A percentile compares a stretch with the other conserved stretches of the same genome.
Conservation (phyloP, 2,113 vertebrate species). For the Trematomus loennbergii region DNA sequence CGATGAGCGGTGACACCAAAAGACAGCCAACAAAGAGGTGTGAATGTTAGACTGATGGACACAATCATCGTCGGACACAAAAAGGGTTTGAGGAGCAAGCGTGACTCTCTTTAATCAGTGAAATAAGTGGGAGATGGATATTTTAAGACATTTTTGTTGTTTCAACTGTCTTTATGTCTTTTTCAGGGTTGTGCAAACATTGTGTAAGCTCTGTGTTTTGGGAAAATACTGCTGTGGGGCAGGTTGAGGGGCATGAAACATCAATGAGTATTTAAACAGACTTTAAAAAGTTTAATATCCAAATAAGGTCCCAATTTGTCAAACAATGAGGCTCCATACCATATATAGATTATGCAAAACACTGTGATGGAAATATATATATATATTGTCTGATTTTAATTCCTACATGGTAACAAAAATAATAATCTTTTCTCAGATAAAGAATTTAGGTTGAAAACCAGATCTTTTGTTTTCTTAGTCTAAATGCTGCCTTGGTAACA, state of each 20-base stretch:
- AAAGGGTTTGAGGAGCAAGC: neutral
- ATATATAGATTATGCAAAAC: constrained; percentile 9
- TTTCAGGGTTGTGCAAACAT: constrained; percentile 22
- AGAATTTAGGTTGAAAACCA: too few relatives aligned
- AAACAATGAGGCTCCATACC: neutral
- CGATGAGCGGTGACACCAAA: constrained; percentile 79
- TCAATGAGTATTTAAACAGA: constrained; percentile 6
- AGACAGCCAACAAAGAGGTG: constrained; percentile 1
- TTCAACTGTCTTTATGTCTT: constrained; percentile 25
- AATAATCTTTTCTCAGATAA: too few relatives aligned
- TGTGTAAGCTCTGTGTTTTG: constrained; percentile 20
- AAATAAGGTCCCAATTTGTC: constrained; percentile 3
- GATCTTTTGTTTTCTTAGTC: neutral
- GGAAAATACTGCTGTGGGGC: constrained; percentile 1
- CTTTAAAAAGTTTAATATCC: neutral
- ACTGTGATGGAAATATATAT: neutral
- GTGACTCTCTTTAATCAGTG: neutral
- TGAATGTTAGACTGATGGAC: neutral
- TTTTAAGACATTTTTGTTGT: constrained; percentile 5
- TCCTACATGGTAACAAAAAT: too few relatives aligned
- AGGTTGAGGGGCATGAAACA: constrained; percentile 1
- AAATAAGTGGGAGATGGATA: neutral
- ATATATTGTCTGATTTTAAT: too few relatives aligned
- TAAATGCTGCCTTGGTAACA: neutral
- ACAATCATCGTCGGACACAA: neutral